phyloP scores from a whole-genome alignment of 2,113 vertebrate species.

The Eurystomus gularis region DNA sequence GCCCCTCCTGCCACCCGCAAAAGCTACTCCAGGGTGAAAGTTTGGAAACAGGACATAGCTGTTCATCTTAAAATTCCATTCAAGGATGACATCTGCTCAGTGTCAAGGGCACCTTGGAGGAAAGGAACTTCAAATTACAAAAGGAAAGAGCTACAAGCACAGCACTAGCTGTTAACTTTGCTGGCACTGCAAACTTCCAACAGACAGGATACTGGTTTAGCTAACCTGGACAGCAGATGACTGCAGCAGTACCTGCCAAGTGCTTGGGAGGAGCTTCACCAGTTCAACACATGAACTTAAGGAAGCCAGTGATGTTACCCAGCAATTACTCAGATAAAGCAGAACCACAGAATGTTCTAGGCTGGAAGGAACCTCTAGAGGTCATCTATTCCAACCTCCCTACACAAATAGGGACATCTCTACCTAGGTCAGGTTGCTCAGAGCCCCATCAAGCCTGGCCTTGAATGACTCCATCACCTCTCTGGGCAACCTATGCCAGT shows the following conservation, averaged over 20 bases:
- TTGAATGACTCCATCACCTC: no score
- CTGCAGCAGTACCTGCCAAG: not conserved
- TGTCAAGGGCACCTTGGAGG: not conserved
- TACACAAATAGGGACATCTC: no score
- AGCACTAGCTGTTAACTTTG: not conserved
- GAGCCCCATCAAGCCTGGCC: no score
- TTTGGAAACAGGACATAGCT: not conserved
- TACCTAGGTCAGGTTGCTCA: no score
- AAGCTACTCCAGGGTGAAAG: not conserved
- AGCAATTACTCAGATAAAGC: no score
- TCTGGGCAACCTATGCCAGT: no score
- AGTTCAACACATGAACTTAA: not conserved
- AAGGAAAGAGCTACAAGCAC: not conserved
- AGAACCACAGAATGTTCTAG: no score
- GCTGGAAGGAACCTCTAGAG: no score
- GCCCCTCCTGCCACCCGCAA: not conserved
- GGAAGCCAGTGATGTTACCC: not conserved
- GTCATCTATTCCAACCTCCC: no score
- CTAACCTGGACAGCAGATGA: rapidly evolving
- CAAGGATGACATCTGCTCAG: not conserved
- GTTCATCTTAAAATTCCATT: not conserved
- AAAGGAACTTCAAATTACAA: not conserved
- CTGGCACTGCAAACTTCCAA: not conserved
- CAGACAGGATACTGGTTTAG: not conserved
- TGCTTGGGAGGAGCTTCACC: not conserved